phyloP scores from a whole-genome alignment of 1,140 invertebrate species.

The Megalonaias nervosa region DNA sequence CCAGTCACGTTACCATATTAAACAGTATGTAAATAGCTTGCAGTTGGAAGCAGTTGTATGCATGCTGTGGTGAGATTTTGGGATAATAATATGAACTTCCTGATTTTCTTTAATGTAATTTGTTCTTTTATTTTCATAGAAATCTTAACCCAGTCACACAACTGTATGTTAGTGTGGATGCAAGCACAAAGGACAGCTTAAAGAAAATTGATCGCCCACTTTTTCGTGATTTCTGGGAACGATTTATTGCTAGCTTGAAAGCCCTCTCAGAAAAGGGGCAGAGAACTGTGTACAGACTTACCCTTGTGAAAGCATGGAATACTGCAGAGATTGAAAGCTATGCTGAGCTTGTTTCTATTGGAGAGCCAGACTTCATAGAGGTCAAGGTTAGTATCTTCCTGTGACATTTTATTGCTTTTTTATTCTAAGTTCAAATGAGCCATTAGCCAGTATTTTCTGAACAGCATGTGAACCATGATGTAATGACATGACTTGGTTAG shows the following conservation, averaged over 20 bases:
- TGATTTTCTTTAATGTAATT: no score
- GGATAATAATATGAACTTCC: no score
- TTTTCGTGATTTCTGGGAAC: slow-evolving; percentile 79
- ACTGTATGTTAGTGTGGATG: slow-evolving; percentile 80
- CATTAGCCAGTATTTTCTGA: no score
- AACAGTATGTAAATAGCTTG: no score
- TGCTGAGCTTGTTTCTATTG: slow-evolving; percentile 76
- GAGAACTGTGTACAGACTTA: slow-evolving; percentile 79
- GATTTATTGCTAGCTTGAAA: slow-evolving; percentile 76
- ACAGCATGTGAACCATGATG: no score
- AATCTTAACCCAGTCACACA: slow-evolving; percentile 77
- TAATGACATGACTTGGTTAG: no score
- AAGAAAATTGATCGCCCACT: slow-evolving; percentile 79
- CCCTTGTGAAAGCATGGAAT: slow-evolving; percentile 79
- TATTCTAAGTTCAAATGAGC: no score
- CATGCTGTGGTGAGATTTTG: no score
- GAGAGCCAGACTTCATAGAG: slow-evolving; percentile 80
- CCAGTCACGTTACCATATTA: no score
- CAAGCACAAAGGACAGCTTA: slow-evolving; percentile 78
- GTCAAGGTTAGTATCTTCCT: slow-evolving; percentile 73
- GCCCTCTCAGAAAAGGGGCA: slow-evolving; percentile 76
- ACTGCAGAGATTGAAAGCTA: slow-evolving; percentile 78
- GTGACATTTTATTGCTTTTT: neutral
- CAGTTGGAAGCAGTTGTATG: no score
- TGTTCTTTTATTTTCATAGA: slow-evolving; percentile 48